phyloP scores from a whole-genome alignment of 2,888 invertebrate genomes.

The Dioctria rufipes region DNA sequence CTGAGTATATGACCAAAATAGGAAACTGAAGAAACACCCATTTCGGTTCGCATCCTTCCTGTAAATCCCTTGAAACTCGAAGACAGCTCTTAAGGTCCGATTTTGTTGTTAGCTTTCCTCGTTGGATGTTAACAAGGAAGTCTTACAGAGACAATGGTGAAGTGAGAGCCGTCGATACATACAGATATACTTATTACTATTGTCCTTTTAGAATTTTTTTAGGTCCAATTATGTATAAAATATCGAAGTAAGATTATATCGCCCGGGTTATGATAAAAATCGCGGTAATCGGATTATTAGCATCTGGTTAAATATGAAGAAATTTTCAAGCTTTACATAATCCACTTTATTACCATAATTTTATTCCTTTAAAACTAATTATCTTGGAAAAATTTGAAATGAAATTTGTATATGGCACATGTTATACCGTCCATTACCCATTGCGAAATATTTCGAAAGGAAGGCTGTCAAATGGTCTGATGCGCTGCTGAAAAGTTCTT shows the following conservation, averaged over 20 bases:
- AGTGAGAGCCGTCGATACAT: no score
- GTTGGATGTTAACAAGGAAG: no score
- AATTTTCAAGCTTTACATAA: conserved; percentile 21
- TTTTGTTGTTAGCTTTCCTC: not conserved
- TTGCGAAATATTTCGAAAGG: no score
- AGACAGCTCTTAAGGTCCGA: conserved; percentile 13
- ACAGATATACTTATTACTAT: no score
- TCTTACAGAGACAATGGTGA: no score
- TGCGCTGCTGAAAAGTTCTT: conserved; percentile 5
- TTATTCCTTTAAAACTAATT: conserved; percentile 32
- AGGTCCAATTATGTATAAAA: no score
- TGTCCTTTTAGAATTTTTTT: no score
- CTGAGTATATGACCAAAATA: not conserved
- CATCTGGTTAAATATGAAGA: not conserved
- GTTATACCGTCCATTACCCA: no score
- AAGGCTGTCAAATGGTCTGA: conserved; percentile 1
- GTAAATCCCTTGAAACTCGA: conserved; percentile 34
- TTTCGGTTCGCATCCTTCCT: conserved; percentile 1
- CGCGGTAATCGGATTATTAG: conserved; percentile 33
- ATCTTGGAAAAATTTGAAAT: not conserved
- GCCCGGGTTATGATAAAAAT: conserved; percentile 1
- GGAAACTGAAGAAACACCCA: not conserved
- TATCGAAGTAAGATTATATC: conserved; percentile 10
- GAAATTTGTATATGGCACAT: no score
- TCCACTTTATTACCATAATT: not conserved